A percentile compares a stretch with the other conserved stretches of the same genome.
Evolutionary conservation across 1,140 invertebrate genomes (phyloP).

Genomic region (Trissolcus basalis): DNA sequence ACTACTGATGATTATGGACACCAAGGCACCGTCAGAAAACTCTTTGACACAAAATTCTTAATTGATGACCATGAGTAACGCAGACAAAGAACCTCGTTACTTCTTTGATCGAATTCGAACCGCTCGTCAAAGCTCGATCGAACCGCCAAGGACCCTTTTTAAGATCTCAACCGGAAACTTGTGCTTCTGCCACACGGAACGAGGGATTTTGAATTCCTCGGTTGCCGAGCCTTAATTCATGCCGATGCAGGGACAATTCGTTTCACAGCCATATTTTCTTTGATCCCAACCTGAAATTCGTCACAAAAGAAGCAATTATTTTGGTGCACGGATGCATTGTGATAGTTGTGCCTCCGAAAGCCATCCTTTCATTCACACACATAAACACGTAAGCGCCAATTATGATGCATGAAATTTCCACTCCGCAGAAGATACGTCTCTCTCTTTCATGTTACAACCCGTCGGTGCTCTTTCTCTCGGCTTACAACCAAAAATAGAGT

Average conservation of each 20-base stretch:
- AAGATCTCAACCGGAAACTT: constrained; percentile 35
- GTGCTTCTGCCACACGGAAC: constrained; percentile 25
- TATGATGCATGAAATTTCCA: constrained; percentile 46
- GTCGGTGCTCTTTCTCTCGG: not conserved
- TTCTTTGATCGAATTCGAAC: constrained; percentile 38
- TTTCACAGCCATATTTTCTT: constrained; percentile 54
- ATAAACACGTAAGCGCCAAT: constrained; percentile 45
- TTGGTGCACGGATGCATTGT: constrained; percentile 37
- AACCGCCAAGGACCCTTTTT: constrained; percentile 6
- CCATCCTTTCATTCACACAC: constrained; percentile 36
- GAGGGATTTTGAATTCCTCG: constrained; percentile 34
- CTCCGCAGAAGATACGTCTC: not conserved
- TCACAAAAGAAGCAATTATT: constrained; percentile 56
- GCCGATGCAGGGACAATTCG: constrained; percentile 24
- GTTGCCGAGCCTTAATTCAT: constrained; percentile 50
- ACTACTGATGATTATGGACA: not conserved
- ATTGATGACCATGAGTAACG: constrained; percentile 44
- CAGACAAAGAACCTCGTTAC: constrained; percentile 39
- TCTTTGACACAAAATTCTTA: constrained; percentile 48
- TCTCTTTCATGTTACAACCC: not conserved
- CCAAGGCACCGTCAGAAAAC: constrained; percentile 12
- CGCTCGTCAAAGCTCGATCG: constrained; percentile 37
- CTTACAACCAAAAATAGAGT: too few species aligned
- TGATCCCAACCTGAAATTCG: constrained; percentile 41
- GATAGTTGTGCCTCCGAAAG: constrained; percentile 37